Percentiles rank a stretch among this genome's conserved stretches.
These are phyloP conservation scores for Coelopa frigida DNA, from an alignment of 1,140 invertebrate species.

Conservation along the genomic window DNA sequence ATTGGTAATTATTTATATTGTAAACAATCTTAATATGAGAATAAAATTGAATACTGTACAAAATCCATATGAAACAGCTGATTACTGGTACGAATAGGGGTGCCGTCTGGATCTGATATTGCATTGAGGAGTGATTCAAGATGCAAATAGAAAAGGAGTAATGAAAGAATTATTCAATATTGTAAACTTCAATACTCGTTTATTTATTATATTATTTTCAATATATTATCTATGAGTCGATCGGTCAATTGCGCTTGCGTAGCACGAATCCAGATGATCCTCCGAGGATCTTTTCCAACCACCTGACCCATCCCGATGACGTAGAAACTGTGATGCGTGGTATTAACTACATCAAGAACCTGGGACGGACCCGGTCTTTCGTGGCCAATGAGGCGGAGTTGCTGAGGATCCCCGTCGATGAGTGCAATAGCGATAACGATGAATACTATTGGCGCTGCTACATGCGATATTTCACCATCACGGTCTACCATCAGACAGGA, in stretches of 20 bases:
- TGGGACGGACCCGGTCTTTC: slow-evolving; percentile 8
- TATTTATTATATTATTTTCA: too few species aligned
- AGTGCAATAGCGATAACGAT: slow-evolving; percentile 44
- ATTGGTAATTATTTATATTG: too few species aligned
- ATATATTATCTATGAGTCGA: slow-evolving; percentile 51
- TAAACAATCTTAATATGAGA: too few species aligned
- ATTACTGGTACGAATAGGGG: too few species aligned
- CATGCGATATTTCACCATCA: slow-evolving; percentile 48
- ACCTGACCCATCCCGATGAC: slow-evolving; percentile 51
- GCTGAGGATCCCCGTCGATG: slow-evolving; percentile 35
- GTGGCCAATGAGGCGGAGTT: slow-evolving; percentile 33
- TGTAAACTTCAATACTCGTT: too few species aligned
- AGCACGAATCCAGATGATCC: slow-evolving; percentile 54
- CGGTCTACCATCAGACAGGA: slow-evolving; percentile 50
- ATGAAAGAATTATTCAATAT: too few species aligned
- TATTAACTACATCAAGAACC: slow-evolving; percentile 22
- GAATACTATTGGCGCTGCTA: slow-evolving; percentile 53
- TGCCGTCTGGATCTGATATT: too few species aligned
- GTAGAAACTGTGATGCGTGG: slow-evolving; percentile 43
- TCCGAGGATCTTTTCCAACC: slow-evolving; percentile 65
- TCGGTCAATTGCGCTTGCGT: slow-evolving; percentile 47
- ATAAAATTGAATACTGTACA: too few species aligned
- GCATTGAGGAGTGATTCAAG: too few species aligned
- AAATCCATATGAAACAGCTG: too few species aligned
- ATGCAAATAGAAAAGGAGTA: too few species aligned